phyloP scores from a whole-genome alignment of 1,140 invertebrate species.

The Trichoplusia ni region DNA sequence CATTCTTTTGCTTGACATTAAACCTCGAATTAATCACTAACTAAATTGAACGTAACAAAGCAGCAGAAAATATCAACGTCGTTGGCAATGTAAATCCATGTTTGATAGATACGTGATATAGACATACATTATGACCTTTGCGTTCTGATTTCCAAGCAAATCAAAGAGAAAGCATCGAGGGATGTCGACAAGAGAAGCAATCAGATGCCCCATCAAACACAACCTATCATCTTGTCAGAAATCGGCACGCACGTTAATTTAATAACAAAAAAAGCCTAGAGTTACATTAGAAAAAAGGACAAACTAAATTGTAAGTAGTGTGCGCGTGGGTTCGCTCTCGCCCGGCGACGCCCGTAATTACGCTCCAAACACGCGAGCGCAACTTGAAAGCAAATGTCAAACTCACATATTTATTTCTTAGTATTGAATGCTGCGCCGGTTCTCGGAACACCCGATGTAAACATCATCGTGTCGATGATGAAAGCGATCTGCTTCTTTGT shows the following conservation, averaged over 20 bases:
- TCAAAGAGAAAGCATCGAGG: conserved; percentile 77
- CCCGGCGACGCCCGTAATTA: conserved; percentile 60
- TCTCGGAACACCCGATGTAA: conserved; percentile 74
- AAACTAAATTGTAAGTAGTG: conserved; percentile 50
- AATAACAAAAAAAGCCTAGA: conserved; percentile 71
- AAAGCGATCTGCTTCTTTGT: conserved; percentile 80
- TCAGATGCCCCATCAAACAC: conserved; percentile 73
- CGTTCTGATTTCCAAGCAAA: conserved; percentile 60
- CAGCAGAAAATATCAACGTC: conserved; percentile 17
- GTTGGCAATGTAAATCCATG: conserved; percentile 13
- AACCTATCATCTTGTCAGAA: conserved; percentile 79
- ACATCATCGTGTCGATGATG: conserved; percentile 80
- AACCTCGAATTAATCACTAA: conserved; percentile 3
- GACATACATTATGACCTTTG: conserved; percentile 62
- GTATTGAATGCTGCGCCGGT: conserved; percentile 76
- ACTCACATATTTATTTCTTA: conserved; percentile 81
- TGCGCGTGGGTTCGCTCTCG: conserved; percentile 45
- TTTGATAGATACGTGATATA: conserved; percentile 31
- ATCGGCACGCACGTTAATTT: conserved; percentile 80
- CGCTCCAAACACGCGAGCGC: conserved; percentile 71
- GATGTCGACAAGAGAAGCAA: conserved; percentile 78
- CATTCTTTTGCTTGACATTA: conserved; percentile 3
- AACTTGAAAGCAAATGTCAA: conserved; percentile 81
- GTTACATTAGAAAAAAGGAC: conserved; percentile 40
- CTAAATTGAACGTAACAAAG: conserved; percentile 8